Evolutionary conservation across 2,797 vertebrate species (phyloP).

Genomic region (Momotus momota): DNA sequence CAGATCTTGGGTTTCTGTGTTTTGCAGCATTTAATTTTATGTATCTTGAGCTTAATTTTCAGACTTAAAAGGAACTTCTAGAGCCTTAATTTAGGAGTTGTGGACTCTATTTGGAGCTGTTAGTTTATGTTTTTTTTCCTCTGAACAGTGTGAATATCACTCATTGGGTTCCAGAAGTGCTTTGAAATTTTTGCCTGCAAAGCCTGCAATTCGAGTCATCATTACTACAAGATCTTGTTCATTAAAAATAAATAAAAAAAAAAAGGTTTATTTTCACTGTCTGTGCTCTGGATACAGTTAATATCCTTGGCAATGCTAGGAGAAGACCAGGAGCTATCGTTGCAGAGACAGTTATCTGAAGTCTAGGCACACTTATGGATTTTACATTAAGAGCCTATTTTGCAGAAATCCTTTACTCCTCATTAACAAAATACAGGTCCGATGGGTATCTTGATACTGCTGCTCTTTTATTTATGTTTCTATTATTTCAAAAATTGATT

Average conservation of each 20-base stretch:
- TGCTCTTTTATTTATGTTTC: conserved; percentile 51
- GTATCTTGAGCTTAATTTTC: neutral
- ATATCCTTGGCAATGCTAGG: neutral
- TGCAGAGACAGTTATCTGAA: conserved; percentile 37
- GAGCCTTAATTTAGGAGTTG: neutral
- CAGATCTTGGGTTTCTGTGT: neutral
- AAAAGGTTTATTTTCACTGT: neutral
- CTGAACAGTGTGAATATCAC: accelerated
- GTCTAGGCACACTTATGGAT: conserved; percentile 45
- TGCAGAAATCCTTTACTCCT: conserved; percentile 63
- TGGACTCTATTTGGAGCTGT: neutral
- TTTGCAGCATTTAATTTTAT: neutral
- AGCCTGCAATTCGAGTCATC: neutral
- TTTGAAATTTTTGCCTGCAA: neutral
- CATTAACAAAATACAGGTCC: conserved; percentile 55
- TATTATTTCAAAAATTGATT: conserved; percentile 57
- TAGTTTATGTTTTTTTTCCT: neutral
- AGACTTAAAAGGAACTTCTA: neutral
- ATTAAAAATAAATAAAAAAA: neutral
- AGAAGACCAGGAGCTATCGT: neutral
- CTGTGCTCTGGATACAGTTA: neutral
- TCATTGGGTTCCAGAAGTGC: neutral
- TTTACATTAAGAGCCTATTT: conserved; percentile 67
- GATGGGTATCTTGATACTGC: neutral
- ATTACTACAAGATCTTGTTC: neutral